Evolutionary conservation across 2,113 vertebrate genomes (phyloP), one percentile per base, ranked within the genome.

Genomic region (Arvicanthis niloticus): DNA sequence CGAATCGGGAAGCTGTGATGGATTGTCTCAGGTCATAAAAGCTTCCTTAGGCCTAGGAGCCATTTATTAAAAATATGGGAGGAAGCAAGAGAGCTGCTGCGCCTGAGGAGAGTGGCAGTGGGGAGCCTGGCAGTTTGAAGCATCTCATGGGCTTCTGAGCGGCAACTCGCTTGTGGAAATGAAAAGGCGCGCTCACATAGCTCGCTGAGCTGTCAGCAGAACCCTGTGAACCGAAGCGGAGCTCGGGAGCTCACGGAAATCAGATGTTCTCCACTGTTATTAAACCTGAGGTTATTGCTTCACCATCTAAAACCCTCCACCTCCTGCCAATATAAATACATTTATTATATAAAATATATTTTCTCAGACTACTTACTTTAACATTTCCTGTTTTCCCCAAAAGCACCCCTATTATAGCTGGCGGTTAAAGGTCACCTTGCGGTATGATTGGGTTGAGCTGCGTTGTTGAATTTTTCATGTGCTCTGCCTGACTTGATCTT

Each of bases 1-100:
- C 67, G 96, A 97, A 86, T 76, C 3, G 0, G 84, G 77, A 26
- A 77, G 73, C 90, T 97, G 70, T 93, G 94, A 97, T 82, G 68
- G 51, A 37, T 92, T 93, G 51, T 97, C 97, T 97, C 88, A 76
- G 88, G 82, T 95, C 97, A 96, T 42, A 92, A 95, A 22, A 89
- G 29, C 60, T 94, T 97, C 93, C 56, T 82, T 21, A 60, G 81
- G 51, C 65, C 88, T 2, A 89, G 13, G 94, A 89, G 42, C 87
- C 81, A 97, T 84, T 97, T 51, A 12, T 92, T 77, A 78, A 96
- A 97, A 98, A 96, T 72, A 81, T 67, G 62, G 94, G 2, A 97
- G 88, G 89, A 91, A 93, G 93, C 94, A 68, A 56, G 60, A 77
- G 76, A 76, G 84, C 9, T 75, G 11, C 40, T 84, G 4, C 75